A percentile compares a stretch with the other conserved stretches of the same genome.
Evolutionary conservation across 2,797 vertebrate genomes (phyloP).

Genomic region (Brachyrhaphis roseni): DNA sequence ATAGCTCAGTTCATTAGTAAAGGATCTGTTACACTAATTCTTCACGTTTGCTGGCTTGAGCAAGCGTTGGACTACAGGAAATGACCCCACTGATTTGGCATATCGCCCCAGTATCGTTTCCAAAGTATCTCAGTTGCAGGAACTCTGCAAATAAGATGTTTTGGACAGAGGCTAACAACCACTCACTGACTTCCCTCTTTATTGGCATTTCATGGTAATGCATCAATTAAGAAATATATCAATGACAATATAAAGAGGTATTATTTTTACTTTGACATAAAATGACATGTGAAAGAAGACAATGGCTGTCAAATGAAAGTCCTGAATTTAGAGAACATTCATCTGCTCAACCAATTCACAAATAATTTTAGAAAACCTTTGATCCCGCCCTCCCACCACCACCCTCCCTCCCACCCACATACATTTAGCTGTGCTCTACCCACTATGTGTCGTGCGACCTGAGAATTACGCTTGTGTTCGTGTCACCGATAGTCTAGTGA

Average conservation of each 20-base stretch:
- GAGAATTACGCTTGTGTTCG: conserved; percentile 37
- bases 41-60: conserved; percentile 80
- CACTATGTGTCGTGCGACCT: conserved; percentile 62
- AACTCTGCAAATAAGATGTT: conserved; percentile 44
- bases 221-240: conserved; percentile 17
- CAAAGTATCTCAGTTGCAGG: conserved; percentile 50
- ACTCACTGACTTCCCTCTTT: conserved; percentile 39
- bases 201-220: conserved; percentile 27
- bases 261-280: conserved; percentile 20
- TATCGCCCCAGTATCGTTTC: conserved; percentile 44
- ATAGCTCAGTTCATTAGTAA: conserved; percentile 74
- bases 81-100: conserved; percentile 52
- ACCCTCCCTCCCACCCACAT: conserved; percentile 64
- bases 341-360: conserved; percentile 60
- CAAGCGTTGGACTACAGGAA: conserved; percentile 87
- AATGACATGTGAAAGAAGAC: conserved; percentile 18
- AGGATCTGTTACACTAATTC: conserved; percentile 74
- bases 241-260: not conserved
- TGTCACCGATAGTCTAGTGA: conserved; percentile 3
- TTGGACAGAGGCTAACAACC: conserved; percentile 36
- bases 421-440: conserved; percentile 72
- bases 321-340: conserved; percentile 49
- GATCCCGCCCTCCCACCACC: conserved; percentile 22
- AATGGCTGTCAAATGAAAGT: conserved; percentile 44
- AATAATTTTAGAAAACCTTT: conserved; percentile 52